Evolutionary conservation across 2,113 vertebrate genomes (phyloP).

Genomic region (Rhabdornis inornatus): DNA sequence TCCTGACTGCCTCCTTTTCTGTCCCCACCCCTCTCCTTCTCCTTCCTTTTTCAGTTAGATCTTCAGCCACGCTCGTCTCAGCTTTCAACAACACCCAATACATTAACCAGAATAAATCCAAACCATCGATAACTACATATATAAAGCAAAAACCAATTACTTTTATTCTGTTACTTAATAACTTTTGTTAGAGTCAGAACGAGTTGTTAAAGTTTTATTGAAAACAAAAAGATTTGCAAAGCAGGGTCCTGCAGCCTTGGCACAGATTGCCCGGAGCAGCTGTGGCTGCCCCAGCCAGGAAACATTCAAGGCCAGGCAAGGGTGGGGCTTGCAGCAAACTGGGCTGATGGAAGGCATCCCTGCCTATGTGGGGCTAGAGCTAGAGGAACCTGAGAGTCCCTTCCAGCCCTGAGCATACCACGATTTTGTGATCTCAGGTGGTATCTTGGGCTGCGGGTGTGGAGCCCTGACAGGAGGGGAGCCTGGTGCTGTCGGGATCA

Average conservation of each 20-base stretch:
- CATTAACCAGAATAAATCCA: neutral
- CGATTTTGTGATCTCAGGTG: neutral
- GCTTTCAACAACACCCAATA: neutral
- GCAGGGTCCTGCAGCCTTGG: neutral
- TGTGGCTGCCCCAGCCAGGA: neutral
- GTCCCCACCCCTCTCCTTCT: neutral
- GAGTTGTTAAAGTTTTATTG: neutral
- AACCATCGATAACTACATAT: fast-evolving
- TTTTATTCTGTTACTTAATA: no score
- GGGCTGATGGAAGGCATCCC: neutral
- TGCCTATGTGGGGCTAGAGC: neutral
- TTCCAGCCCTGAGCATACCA: neutral
- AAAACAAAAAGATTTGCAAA: neutral
- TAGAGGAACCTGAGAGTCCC: fast-evolving
- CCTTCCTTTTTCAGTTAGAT: neutral
- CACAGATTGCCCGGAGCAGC: neutral
- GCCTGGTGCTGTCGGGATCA: neutral
- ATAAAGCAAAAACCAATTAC: neutral
- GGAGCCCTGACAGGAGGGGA: neutral
- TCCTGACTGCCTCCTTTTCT: neutral
- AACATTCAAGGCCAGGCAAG: neutral
- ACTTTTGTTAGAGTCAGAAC: neutral
- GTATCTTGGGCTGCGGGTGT: fast-evolving
- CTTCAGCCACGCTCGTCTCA: neutral
- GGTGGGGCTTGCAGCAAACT: neutral